These are phyloP conservation scores for Coryphaenoides rupestris DNA, from an alignment of 2,113 vertebrate species.

Conservation along the genomic window DNA sequence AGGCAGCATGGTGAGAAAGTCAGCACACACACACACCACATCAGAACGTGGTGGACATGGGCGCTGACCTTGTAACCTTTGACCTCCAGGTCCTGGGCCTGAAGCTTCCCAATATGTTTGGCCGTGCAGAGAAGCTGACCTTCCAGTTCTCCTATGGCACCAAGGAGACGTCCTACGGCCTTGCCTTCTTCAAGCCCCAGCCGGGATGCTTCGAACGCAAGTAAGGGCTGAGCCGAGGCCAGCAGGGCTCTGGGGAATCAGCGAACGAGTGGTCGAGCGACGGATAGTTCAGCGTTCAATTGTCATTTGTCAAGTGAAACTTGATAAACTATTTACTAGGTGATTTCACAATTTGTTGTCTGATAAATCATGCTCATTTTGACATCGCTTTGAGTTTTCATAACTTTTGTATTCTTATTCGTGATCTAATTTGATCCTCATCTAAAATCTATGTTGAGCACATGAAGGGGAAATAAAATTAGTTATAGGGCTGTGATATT, in stretches of 20 bases:
- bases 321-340: no score
- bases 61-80: background rate
- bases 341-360: no score
- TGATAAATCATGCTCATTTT: no score
- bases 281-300: no score
- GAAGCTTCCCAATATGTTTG: conserved; percentile 89
- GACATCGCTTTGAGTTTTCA: no score
- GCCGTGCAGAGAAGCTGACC: conserved; percentile 92
- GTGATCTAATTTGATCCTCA: no score
- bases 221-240: conserved; percentile 67
- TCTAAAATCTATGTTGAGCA: no score
- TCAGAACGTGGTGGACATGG: background rate
- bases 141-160: conserved; percentile 98
- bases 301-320: no score
- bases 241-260: background rate
- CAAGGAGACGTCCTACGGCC: conserved; percentile 95
- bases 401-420: no score
- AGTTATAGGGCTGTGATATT: no score
- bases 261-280: no score
- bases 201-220: conserved; percentile 89
- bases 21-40: background rate
- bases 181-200: conserved; percentile 95
- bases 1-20: conserved; percentile 89
- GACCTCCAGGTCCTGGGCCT: conserved; percentile 85
- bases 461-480: no score